These are phyloP conservation scores for Grallaria varia DNA, from an alignment of 2,113 vertebrate species.

Conservation along the genomic window DNA sequence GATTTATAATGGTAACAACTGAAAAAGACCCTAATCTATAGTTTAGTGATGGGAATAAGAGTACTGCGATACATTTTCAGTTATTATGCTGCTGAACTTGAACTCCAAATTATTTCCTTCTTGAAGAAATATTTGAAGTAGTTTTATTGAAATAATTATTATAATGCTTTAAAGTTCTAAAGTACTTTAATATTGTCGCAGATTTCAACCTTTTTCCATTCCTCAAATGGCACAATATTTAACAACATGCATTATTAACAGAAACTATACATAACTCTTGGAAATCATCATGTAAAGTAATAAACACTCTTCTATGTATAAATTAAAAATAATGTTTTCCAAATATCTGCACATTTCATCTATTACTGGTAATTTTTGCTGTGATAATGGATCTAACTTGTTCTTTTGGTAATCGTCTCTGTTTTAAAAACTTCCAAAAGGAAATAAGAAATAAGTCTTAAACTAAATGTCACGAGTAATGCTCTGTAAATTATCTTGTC, in stretches of 20 bases:
- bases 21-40: slow-evolving; percentile 60
- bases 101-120: slow-evolving; percentile 66
- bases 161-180: slow-evolving; percentile 46
- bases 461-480: slow-evolving; percentile 21
- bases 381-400: slow-evolving; percentile 2
- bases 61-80: slow-evolving; percentile 21
- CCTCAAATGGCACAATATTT: neutral
- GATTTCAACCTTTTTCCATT: slow-evolving; percentile 28
- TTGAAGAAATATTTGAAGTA: slow-evolving; percentile 61
- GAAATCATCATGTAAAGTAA: neutral
- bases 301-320: neutral
- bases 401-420: neutral
- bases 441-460: slow-evolving; percentile 21
- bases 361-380: neutral
- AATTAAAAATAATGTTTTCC: neutral
- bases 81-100: slow-evolving; percentile 56
- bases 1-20: slow-evolving; percentile 58
- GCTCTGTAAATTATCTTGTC: slow-evolving; percentile 41
- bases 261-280: neutral
- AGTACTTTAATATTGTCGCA: slow-evolving; percentile 37
- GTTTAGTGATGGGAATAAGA: slow-evolving; percentile 49
- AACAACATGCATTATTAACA: slow-evolving; percentile 13
- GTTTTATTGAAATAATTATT: slow-evolving; percentile 55
- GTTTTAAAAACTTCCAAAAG: slow-evolving; percentile 34
- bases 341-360: slow-evolving; percentile 17